Conservation (phyloP, 2,888 invertebrate genomes). For the Sinotaia quadrata region DNA sequence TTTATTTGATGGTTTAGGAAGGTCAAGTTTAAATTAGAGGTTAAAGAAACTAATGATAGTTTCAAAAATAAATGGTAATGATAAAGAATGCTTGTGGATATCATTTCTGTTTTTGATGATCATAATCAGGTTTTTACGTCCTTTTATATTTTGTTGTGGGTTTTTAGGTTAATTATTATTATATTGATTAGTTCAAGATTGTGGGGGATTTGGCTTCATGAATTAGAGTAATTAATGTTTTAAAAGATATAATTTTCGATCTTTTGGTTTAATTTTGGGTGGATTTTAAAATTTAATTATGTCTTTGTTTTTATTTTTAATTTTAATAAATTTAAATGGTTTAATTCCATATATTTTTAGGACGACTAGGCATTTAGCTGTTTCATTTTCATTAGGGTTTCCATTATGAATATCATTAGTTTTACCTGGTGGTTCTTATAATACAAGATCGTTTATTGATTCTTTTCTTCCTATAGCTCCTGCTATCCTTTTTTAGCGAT, state of each 20-base stretch:
- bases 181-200: not conserved
- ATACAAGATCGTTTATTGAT: constrained; percentile 78
- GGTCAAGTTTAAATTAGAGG: not conserved
- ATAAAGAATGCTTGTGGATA: constrained; percentile 79
- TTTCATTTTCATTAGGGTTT: constrained; percentile 77
- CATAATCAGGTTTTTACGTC: too few relatives aligned
- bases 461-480: constrained; percentile 80
- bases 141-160: constrained; percentile 58
- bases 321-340: constrained; percentile 81
- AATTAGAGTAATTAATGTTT: constrained; percentile 75
- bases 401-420: constrained; percentile 80
- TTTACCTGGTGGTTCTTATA: constrained; percentile 79
- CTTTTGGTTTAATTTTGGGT: constrained; percentile 70
- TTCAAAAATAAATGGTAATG: constrained; percentile 2
- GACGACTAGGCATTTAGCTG: constrained; percentile 78
- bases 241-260: constrained; percentile 74
- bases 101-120: constrained; percentile 81
- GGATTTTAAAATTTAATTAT: constrained; percentile 75
- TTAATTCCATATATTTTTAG: constrained; percentile 83
- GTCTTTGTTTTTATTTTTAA: constrained; percentile 77
- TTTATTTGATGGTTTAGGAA: not conserved
- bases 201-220: not conserved
- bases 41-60: not conserved
- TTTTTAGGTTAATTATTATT: not conserved
- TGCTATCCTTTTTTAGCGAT: constrained; percentile 83